Evolutionary conservation across 2,113 vertebrate species (phyloP), one percentile per base, ranked within the genome.

Genomic region (Dicrurus megarhynchus): DNA sequence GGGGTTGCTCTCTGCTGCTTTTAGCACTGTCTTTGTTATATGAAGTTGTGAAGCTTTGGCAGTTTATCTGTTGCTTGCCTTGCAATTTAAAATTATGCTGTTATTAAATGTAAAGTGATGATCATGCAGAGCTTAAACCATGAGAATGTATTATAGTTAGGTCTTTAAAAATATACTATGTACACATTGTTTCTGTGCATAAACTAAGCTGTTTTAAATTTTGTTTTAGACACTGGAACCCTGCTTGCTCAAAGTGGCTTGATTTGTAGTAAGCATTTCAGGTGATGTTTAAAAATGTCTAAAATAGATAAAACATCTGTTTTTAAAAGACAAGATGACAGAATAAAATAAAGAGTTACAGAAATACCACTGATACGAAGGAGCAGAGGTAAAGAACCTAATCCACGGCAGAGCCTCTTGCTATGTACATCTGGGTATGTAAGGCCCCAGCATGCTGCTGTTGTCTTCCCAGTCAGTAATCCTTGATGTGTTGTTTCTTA

Each of bases 401-500:
- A 16, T 26, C 26, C 26, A 13, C 2, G 5, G n/a, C 28, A 61
- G 59, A 50, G 27, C 22, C 3, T 56, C 18, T 65, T 94, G 35
- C 42, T 59, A 20, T 28, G 41, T 33, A 26, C 33, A 20, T 41
- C 42, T 55, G 60, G 37, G 15, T 47, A 16, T 2, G 7, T 69
- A 63, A 42, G 0, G 1, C 28, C 65, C 37, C 16, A 42, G 35
- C 22, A 32, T 0, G 1, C 79, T 78, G 14, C 39, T 30, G 0
- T 46, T 78, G 26, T 57, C 17, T 86, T 81, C 33, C 77, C 37
- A 37, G 52, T n/a, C 60, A 74, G 21, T 11, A 55, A 47, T 63
- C 42, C 44, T 81, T 16, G 39, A 27, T 68, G 7, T 28, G 5
- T 32, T 64, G 13, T 81, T 84, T 70, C 39, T 74, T 90, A 35